Evolutionary conservation across 2,888 invertebrate genomes (phyloP).

Genomic region (Cataglyphis livida): DNA sequence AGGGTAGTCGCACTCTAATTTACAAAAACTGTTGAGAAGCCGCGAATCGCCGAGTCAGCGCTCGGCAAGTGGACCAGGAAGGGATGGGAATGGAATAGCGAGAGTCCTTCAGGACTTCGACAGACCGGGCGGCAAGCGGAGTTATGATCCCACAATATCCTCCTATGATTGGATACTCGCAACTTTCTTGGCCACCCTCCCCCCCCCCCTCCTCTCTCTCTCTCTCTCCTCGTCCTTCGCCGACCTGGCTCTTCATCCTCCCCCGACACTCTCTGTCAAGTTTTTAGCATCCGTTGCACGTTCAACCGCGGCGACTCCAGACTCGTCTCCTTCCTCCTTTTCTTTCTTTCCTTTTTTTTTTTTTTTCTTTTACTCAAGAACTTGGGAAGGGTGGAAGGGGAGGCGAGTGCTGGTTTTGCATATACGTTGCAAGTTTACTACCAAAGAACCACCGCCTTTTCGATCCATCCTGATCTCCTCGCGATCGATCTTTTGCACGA

Average conservation of each 20-base stretch:
- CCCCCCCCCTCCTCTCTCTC: not conserved
- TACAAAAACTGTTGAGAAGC: constrained; percentile 60
- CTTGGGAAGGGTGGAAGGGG: not conserved
- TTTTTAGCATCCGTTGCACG: constrained; percentile 48
- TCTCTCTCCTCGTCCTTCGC: not conserved
- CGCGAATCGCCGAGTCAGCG: constrained; percentile 76
- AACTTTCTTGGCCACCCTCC: constrained; percentile 71
- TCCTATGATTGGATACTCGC: constrained; percentile 79
- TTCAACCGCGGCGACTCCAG: constrained; percentile 12
- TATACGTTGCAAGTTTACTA: not conserved
- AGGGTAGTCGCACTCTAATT: not conserved
- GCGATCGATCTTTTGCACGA: not conserved
- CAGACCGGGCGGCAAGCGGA: constrained; percentile 68
- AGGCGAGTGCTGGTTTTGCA: constrained; percentile 23
- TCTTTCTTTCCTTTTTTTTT: not conserved
- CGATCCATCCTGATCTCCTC: not conserved
- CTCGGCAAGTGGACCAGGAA: constrained; percentile 53
- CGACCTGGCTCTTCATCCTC: constrained; percentile 46
- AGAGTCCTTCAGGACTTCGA: constrained; percentile 75
- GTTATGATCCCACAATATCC: constrained; percentile 82
- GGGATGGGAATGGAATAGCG: constrained; percentile 45
- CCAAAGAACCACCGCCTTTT: not conserved
- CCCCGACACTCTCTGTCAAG: constrained; percentile 13
- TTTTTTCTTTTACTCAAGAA: constrained; percentile 1
- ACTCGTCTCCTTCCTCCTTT: not conserved